Percentiles rank a stretch among this genome's conserved stretches.
Conservation (phyloP, 1,140 invertebrate species). For the Chelonus insularis region DNA sequence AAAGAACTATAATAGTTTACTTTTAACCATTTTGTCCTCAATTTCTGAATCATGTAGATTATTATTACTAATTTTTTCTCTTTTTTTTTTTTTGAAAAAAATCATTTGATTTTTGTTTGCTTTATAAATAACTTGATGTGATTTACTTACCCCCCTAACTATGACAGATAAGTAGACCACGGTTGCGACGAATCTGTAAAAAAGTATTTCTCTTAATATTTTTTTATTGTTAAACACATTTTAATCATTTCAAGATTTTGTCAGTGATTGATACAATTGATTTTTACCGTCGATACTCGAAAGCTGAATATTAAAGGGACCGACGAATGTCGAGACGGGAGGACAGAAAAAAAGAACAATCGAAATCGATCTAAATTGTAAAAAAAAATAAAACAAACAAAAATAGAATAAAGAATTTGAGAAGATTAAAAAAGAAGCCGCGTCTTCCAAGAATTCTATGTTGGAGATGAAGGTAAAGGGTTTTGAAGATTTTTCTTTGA, state of each 20-base stretch:
- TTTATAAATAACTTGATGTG: background rate
- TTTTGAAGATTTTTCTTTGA: too few species aligned
- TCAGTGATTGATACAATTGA: background rate
- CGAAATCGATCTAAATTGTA: too few species aligned
- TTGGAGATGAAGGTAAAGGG: too few species aligned
- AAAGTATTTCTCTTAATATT: background rate
- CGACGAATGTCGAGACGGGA: too few species aligned
- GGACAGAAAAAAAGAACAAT: too few species aligned
- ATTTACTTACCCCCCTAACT: slow-evolving; percentile 51
- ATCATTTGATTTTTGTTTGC: background rate
- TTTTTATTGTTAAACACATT: background rate
- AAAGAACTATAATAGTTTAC: background rate
- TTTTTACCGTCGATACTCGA: too few species aligned
- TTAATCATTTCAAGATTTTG: background rate
- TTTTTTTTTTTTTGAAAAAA: background rate
- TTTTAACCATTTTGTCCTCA: too few species aligned
- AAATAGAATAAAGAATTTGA: too few species aligned
- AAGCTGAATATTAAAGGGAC: too few species aligned
- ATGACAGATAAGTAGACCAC: slow-evolving; percentile 47
- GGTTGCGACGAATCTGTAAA: slow-evolving; percentile 51
- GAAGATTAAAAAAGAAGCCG: too few species aligned
- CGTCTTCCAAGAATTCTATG: too few species aligned
- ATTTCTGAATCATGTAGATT: background rate
- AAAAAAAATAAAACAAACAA: too few species aligned
- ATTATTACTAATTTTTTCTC: background rate